Conservation (phyloP, 2,888 invertebrate species). For the Drosophila rellima region DNA sequence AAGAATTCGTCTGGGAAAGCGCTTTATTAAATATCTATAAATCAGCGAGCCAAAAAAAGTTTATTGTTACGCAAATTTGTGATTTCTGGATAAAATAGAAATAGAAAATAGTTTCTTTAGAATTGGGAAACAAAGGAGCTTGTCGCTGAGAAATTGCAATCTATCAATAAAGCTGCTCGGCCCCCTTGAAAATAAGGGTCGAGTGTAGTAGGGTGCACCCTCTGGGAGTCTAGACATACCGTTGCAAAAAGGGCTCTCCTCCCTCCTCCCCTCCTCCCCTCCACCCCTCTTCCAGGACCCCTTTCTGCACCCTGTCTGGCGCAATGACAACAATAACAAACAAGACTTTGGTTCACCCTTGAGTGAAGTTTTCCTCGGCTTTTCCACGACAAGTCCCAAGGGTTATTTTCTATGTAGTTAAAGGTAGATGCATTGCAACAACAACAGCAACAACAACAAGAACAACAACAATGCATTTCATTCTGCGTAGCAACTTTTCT, state of each 20-base stretch:
- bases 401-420: conserved; percentile 36
- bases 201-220: conserved; percentile 22
- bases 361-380: conserved; percentile 57
- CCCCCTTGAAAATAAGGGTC: conserved; percentile 27
- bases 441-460: conserved; percentile 21
- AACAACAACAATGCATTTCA: conserved; percentile 31
- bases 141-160: conserved; percentile 71
- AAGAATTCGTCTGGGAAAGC: conserved; percentile 59
- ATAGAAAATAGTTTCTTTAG: conserved; percentile 47
- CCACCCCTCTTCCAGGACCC: not conserved
- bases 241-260: not conserved
- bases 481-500: conserved; percentile 69
- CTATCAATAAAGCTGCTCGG: conserved; percentile 75
- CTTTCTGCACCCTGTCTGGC: conserved; percentile 12
- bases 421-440: conserved; percentile 24
- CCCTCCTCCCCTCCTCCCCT: not conserved
- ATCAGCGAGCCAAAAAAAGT: conserved; percentile 65
- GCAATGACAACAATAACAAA: conserved; percentile 56
- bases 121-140: conserved; percentile 68
- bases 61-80: conserved; percentile 76
- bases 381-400: conserved; percentile 61
- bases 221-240: not conserved
- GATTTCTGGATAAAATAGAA: conserved; percentile 9
- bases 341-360: conserved; percentile 57
- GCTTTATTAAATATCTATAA: conserved; percentile 79